These are phyloP conservation scores for Camponotus fellah DNA, from an alignment of 2,888 invertebrate genomes.

Conservation along the genomic window DNA sequence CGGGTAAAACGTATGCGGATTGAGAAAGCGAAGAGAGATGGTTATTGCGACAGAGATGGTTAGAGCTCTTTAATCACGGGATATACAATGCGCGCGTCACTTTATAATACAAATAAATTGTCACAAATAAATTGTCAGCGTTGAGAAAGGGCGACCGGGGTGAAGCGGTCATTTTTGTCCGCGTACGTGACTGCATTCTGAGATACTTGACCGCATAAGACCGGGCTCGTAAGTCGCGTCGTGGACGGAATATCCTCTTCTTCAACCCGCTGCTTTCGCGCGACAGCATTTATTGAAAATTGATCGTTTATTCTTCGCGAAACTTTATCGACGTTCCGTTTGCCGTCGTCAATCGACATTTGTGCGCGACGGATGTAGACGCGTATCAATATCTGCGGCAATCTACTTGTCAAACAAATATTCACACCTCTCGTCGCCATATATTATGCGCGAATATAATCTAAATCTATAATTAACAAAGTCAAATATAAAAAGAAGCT, in stretches of 20 bases:
- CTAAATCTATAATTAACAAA: not conserved
- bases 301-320: slow-evolving; percentile 68
- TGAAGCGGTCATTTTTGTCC: slow-evolving; percentile 74
- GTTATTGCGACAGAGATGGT: slow-evolving; percentile 43
- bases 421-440: not conserved
- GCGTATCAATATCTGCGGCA: slow-evolving; percentile 5
- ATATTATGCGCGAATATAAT: not conserved
- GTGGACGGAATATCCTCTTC: slow-evolving; percentile 55
- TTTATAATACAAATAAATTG: slow-evolving; percentile 59
- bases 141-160: slow-evolving; percentile 70
- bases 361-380: slow-evolving; percentile 26
- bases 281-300: slow-evolving; percentile 69
- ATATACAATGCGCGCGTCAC: slow-evolving; percentile 68
- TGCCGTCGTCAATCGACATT: slow-evolving; percentile 56
- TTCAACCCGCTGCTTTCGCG: slow-evolving; percentile 48
- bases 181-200: slow-evolving; percentile 77
- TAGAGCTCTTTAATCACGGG: slow-evolving; percentile 76
- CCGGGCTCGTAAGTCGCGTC: slow-evolving; percentile 56
- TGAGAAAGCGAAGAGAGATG: slow-evolving; percentile 3
- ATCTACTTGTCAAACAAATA: not conserved
- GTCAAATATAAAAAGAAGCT: not conserved
- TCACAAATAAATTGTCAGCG: slow-evolving; percentile 79
- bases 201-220: slow-evolving; percentile 59
- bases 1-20: slow-evolving; percentile 16
- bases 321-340: slow-evolving; percentile 69